Base-by-base conservation (phyloP, 2,888 invertebrate species). In the Cantharis rufa region DNA sequence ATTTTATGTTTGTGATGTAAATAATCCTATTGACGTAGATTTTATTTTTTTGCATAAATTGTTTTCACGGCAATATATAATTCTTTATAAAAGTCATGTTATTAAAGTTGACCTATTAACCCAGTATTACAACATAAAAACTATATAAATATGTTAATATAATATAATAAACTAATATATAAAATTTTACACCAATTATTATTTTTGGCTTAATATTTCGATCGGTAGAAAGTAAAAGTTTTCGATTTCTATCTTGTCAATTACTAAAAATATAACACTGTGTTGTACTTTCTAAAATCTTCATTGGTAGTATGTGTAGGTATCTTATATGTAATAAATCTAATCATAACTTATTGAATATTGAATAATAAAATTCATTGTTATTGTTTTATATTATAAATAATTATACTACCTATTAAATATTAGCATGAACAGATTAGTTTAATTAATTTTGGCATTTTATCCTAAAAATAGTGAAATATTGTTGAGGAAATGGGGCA, bases 211-310 rank as follows among this genome's bases (percentile, higher is more conserved):
- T n/a, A 48, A 13, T 48, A 48, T 48, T 48, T 48, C 7, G 62
- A 71, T 64, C 72, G 69, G 72, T 72, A 72, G 76, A 76, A 76
- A 76, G 76, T 76, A 76, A 72, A 76, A 76, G 76, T 76, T 64
- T 64, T 72, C 69, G 72, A 72, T 76, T 72, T 72, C 76, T 72
- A 72, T 18, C 48, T 32, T 48, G 21, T 64, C 63, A 21, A 72
- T 69, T 76, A 70, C 64, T 48, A 48, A 48, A 48, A 48, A 48
- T 48, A 48, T 48, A 13, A 48, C n/a, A 48, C n/a, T 48, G 13
- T n/a, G n/a, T 48, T 13, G 21, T 62, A 76, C 76, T 76, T 76
- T 76, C 76, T 76, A 76, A 76, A 72, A 48, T 48, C 48, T 48
- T 48, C 48, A 48, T 48, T 48, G n/a, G n/a, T 48, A 48, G n/a